Base-by-base conservation (phyloP, 30 jellyfish, hydroid and myxozoan genomes). In the Cassiopea andromeda region DNA sequence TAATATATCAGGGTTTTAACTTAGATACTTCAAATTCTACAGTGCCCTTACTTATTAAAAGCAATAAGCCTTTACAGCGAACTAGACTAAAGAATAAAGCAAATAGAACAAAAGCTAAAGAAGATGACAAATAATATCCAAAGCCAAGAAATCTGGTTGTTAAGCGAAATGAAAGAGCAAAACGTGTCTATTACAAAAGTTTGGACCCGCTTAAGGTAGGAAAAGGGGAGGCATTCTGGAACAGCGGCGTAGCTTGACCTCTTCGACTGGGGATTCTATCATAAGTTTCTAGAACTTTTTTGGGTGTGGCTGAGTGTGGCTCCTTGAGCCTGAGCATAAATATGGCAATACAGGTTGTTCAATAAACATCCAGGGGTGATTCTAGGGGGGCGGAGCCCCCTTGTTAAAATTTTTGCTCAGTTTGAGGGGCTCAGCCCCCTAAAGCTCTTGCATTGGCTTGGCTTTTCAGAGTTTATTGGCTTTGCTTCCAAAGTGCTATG, bases 1-100 rank as follows among this genome's bases (percentile, higher is more conserved):
- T 69, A 14, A 48, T 83, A 46, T 48, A 68, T 71, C 77, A 84
- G 7, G 92, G 70, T 71, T 69, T 83, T 50, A 83, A 83, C 85
- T 17, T 83, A 64, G 92, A 83, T 61, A 69, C 82, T 45, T 61
- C 17, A 44, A 7, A 66, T 82, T 15, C 78, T 60, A 78, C 19
- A 3, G 8, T 73, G 60, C 9, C 82, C 19, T 9, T 2, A 3
- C 19, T 78, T 19, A 1, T 78, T 46, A 75, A 78, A 46, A n/a
- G n/a, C n/a, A 48, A 78, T 19, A 58, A 58, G 54, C n/a, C 87
- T 78, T 46, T 48, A 49, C 73, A 46, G 87, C 8, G 68, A 14
- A 58, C 68, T 58, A 7, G 68, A 6, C 68, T 58, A 6, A 58
- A 58, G 68, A 58, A 58, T 58, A 58, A 27, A 27, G 38, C 38